These are phyloP conservation scores for Bothrops jararaca DNA, from an alignment of 2,113 vertebrate species.

Conservation along the genomic window DNA sequence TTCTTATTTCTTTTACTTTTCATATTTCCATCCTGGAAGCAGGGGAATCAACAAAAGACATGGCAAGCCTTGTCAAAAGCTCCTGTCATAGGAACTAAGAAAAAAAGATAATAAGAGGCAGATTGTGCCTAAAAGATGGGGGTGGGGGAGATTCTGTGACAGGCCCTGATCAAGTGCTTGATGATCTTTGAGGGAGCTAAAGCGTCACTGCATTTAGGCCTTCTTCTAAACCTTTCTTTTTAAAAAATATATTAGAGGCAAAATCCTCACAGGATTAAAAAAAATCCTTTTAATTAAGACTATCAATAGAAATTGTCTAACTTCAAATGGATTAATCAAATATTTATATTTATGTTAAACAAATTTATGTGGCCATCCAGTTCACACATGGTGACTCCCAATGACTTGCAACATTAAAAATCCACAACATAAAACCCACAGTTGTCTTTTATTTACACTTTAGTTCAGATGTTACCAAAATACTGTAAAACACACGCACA, in stretches of 20 bases:
- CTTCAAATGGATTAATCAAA: not conserved
- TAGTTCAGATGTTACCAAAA: not conserved
- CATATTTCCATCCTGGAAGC: slow-evolving; percentile 18
- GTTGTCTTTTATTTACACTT: not conserved
- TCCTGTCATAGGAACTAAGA: not conserved
- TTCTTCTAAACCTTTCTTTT: not conserved
- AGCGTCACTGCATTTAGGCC: not conserved
- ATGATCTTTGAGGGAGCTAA: not conserved
- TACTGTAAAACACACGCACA: not conserved
- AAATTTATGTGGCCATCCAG: not conserved
- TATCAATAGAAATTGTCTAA: not conserved
- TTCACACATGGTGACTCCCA: not conserved
- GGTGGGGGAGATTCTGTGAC: not conserved
- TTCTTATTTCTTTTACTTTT: slow-evolving; percentile 17
- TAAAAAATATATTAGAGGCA: not conserved
- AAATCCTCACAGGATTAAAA: not conserved
- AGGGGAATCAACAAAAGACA: slow-evolving; percentile 1
- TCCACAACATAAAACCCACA: not conserved
- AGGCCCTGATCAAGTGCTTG: not conserved
- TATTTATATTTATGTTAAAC: not conserved
- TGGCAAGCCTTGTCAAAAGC: slow-evolving; percentile 30
- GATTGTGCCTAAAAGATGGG: too few relatives aligned
- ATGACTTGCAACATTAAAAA: not conserved
- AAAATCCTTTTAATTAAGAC: not conserved
- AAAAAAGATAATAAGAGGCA: not conserved